Conservation (phyloP, 2,113 vertebrate species). For the Plecotus auritus region DNA sequence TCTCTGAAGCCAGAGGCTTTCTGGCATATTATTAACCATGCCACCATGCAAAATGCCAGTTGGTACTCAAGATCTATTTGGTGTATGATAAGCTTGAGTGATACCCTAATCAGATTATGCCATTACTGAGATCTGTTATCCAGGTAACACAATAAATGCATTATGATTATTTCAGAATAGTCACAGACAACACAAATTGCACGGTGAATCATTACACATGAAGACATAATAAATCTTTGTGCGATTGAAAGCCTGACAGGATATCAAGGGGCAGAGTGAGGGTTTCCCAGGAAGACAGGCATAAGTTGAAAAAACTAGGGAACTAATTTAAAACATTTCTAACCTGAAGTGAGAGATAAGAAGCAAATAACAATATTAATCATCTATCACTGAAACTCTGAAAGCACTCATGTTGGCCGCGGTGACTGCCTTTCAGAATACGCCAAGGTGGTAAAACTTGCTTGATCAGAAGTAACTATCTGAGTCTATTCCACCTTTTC, state of each 20-base stretch:
- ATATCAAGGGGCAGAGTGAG: background rate
- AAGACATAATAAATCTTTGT: slow-evolving; percentile 25
- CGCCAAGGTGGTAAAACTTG: background rate
- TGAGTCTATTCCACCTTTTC: background rate
- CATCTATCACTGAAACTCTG: background rate
- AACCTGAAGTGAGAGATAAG: background rate
- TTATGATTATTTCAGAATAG: slow-evolving; percentile 51
- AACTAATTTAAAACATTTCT: background rate
- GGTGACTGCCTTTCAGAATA: background rate
- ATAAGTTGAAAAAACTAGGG: background rate
- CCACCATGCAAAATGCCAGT: background rate
- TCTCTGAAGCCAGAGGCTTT: background rate
- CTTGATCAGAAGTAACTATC: background rate
- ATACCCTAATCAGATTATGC: slow-evolving; percentile 22
- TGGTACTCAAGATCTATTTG: background rate
- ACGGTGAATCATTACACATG: slow-evolving; percentile 39
- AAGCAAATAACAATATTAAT: background rate
- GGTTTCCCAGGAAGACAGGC: background rate
- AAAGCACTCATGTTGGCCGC: background rate
- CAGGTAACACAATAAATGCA: slow-evolving; percentile 40
- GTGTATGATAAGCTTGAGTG: slow-evolving; percentile 39
- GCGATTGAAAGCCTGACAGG: slow-evolving; percentile 26
- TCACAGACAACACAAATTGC: slow-evolving; percentile 32
- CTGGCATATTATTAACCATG: background rate
- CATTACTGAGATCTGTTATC: slow-evolving; percentile 3